A percentile compares a stretch with the other conserved stretches of the same genome.
Evolutionary conservation across 2,113 vertebrate species (phyloP).

Genomic region (Triplophysa siluroides): DNA sequence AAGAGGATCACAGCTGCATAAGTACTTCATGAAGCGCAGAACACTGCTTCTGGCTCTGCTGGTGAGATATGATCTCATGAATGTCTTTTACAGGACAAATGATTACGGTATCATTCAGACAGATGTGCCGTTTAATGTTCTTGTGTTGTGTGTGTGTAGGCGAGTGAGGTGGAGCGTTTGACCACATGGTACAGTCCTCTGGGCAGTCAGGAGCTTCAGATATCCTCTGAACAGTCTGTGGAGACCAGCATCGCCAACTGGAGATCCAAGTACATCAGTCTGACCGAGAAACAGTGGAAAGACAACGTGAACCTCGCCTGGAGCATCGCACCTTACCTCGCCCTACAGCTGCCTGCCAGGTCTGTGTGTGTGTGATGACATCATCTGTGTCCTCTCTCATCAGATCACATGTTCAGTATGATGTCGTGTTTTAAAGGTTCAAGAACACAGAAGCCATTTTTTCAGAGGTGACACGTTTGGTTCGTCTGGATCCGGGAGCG

Average conservation of each 20-base stretch:
- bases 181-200: slow-evolving; percentile 96
- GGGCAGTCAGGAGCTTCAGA: slow-evolving; percentile 87
- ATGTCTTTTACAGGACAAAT: background rate
- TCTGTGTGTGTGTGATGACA: slow-evolving; percentile 50
- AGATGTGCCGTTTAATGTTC: background rate
- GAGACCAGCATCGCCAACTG: slow-evolving; percentile 95
- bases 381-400: background rate
- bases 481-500: slow-evolving; percentile 90
- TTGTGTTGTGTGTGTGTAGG: slow-evolving; percentile 67
- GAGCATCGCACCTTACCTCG: slow-evolving; percentile 93
- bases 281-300: slow-evolving; percentile 97
- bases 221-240: slow-evolving; percentile 86
- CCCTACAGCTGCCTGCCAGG: slow-evolving; percentile 91
- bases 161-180: slow-evolving; percentile 93
- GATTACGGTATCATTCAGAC: background rate
- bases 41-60: slow-evolving; percentile 87
- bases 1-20: slow-evolving; percentile 93
- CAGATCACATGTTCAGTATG: background rate
- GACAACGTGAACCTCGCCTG: slow-evolving; percentile 95
- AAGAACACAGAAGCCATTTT: slow-evolving; percentile 95
- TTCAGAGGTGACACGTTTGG: slow-evolving; percentile 91
- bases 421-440: slow-evolving; percentile 74
- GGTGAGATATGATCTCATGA: slow-evolving; percentile 70
- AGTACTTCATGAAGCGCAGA: slow-evolving; percentile 97
- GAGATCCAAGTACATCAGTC: slow-evolving; percentile 93